phyloP scores from a whole-genome alignment of 2,113 vertebrate genomes.

The Trinectes maculatus region DNA sequence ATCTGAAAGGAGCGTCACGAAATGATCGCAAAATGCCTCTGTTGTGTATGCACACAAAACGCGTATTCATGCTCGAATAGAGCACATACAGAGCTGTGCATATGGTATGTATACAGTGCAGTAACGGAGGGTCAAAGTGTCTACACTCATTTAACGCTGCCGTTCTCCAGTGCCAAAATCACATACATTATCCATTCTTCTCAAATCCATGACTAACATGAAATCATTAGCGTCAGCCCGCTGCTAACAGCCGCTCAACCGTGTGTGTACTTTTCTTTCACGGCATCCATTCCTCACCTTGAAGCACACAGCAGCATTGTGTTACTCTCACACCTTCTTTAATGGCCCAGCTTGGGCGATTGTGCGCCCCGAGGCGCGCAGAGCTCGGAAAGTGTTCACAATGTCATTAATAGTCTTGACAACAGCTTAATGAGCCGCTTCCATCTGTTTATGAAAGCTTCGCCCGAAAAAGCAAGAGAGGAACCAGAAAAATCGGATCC shows the following conservation, averaged over 20 bases:
- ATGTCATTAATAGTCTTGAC: slow-evolving; percentile 82
- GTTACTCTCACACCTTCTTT: slow-evolving; percentile 73
- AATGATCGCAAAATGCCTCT: too few relatives aligned
- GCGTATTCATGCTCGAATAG: too few relatives aligned
- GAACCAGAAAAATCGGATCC: slow-evolving; percentile 73
- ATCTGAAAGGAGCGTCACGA: too few relatives aligned
- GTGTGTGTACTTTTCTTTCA: slow-evolving; percentile 62
- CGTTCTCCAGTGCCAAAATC: slow-evolving; percentile 6
- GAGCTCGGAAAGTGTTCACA: slow-evolving; percentile 77
- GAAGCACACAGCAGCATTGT: slow-evolving; percentile 69
- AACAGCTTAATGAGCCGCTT: slow-evolving; percentile 80
- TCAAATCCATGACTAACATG: slow-evolving; percentile 19
- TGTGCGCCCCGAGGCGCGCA: slow-evolving; percentile 56
- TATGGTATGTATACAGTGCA: neutral
- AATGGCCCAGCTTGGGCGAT: slow-evolving; percentile 67
- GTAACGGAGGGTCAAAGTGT: neutral
- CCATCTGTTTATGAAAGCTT: slow-evolving; percentile 82
- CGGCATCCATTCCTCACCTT: slow-evolving; percentile 64
- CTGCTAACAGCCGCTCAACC: slow-evolving; percentile 53
- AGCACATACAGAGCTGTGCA: neutral
- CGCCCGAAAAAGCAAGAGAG: slow-evolving; percentile 53
- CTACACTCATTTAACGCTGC: neutral
- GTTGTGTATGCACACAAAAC: too few relatives aligned
- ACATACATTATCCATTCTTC: slow-evolving; percentile 26
- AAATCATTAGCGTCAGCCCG: slow-evolving; percentile 57